Conservation (phyloP, 2,797 vertebrate species). For the Melanogrammus aeglefinus region DNA sequence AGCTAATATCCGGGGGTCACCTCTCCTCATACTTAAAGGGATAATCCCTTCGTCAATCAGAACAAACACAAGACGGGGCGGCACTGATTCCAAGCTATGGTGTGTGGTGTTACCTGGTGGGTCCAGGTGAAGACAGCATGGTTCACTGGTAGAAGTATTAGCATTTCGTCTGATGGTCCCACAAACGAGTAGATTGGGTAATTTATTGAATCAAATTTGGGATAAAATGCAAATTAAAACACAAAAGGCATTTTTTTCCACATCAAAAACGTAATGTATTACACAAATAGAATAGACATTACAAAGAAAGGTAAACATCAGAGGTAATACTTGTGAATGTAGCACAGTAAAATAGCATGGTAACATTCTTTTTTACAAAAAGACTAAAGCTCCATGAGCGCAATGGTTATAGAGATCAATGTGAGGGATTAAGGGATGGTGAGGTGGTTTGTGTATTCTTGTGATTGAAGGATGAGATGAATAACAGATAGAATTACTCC, state of each 20-base stretch:
- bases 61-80: background rate
- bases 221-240: constrained; percentile 59
- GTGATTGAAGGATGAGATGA: background rate
- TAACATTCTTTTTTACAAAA: constrained; percentile 33
- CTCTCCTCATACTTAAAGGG: background rate
- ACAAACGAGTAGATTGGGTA: background rate
- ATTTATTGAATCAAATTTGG: background rate
- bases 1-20: background rate
- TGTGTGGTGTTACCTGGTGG: constrained; percentile 13
- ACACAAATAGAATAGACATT: constrained; percentile 46
- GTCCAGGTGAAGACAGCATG: constrained; percentile 34
- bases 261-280: constrained; percentile 55
- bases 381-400: constrained; percentile 41
- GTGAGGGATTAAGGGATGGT: too few relatives aligned
- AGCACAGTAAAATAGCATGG: constrained; percentile 24
- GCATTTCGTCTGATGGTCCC: constrained; percentile 21
- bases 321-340: constrained; percentile 29
- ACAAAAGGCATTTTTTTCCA: constrained; percentile 43
- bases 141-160: constrained; percentile 11
- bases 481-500: constrained; percentile 21
- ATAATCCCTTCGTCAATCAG: background rate
- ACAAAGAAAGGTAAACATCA: constrained; percentile 45
- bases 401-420: constrained; percentile 45
- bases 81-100: constrained; percentile 24
- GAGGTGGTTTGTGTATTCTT: constrained; percentile 9